A percentile compares a stretch with the other conserved stretches of the same genome.
Conservation (phyloP, 2,797 vertebrate species). For the Leptodactylus fallax region DNA sequence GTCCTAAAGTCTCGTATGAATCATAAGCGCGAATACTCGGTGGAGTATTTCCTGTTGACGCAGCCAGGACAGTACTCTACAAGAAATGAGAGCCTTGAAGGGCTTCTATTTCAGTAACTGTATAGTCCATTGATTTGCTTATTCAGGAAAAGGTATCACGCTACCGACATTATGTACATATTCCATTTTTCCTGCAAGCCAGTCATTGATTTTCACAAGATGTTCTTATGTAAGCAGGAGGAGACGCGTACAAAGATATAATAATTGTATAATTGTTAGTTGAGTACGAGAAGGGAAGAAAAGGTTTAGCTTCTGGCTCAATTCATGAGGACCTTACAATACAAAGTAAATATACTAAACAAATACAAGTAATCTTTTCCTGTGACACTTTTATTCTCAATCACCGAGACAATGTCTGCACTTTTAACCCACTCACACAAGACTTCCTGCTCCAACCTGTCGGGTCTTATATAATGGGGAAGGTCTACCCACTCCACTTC, state of each 20-base stretch:
- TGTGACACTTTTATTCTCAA: conserved; percentile 62
- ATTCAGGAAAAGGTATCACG: conserved; percentile 45
- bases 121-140: conserved; percentile 48
- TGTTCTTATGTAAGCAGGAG: conserved; percentile 35
- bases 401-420: conserved; percentile 58
- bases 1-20: background rate
- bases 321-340: conserved; percentile 53
- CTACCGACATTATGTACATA: conserved; percentile 35
- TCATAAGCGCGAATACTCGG: background rate
- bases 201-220: conserved; percentile 43
- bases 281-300: conserved; percentile 49
- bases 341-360: conserved; percentile 51
- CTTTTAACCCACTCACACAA: conserved; percentile 62
- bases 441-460: conserved; percentile 62
- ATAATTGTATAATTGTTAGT: conserved; percentile 56
- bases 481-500: conserved; percentile 4
- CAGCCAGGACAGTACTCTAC: background rate
- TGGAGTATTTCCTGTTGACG: conserved; percentile 4
- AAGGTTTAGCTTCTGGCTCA: conserved; percentile 56
- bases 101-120: conserved; percentile 47
- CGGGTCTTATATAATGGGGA: conserved; percentile 27
- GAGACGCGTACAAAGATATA: conserved; percentile 26
- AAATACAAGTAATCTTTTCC: conserved; percentile 62
- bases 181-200: conserved; percentile 31
- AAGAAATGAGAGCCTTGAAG: conserved; percentile 34